Conservation (phyloP, 2,113 vertebrate species). For the Damaliscus lunatus region DNA sequence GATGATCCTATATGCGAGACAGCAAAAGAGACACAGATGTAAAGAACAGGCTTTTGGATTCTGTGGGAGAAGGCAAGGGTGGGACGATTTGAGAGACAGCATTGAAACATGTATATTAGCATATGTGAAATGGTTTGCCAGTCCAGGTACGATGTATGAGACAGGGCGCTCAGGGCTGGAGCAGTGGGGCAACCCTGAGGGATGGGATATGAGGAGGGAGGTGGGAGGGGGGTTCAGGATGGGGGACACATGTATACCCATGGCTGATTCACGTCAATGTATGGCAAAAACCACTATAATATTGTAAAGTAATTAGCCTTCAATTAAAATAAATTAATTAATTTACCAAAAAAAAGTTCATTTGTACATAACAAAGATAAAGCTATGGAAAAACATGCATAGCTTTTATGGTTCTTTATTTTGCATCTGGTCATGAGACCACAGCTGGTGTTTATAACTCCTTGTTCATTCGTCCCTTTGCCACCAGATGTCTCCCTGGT, state of each 20-base stretch:
- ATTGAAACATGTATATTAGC: background rate
- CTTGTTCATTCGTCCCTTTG: background rate
- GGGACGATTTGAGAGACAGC: background rate
- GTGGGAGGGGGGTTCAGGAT: background rate
- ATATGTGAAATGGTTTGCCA: background rate
- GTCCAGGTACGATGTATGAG: background rate
- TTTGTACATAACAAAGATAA: background rate
- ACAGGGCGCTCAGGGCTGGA: background rate
- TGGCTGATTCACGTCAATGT: background rate
- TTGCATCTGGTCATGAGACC: background rate
- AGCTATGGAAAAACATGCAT: background rate
- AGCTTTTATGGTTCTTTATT: background rate
- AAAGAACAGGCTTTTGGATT: background rate
- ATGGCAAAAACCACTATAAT: background rate
- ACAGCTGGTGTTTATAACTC: background rate
- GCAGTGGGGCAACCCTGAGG: background rate
- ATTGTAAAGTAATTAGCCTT: background rate
- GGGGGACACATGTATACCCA: background rate
- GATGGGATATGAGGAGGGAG: background rate
- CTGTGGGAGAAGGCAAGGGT: background rate
- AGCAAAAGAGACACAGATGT: background rate
- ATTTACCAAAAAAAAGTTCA: background rate
- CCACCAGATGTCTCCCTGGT: background rate
- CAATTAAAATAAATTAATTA: background rate
- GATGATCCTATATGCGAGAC: background rate